Evolutionary conservation across 2,797 vertebrate species (phyloP).

Genomic region (Malurus splendens): DNA sequence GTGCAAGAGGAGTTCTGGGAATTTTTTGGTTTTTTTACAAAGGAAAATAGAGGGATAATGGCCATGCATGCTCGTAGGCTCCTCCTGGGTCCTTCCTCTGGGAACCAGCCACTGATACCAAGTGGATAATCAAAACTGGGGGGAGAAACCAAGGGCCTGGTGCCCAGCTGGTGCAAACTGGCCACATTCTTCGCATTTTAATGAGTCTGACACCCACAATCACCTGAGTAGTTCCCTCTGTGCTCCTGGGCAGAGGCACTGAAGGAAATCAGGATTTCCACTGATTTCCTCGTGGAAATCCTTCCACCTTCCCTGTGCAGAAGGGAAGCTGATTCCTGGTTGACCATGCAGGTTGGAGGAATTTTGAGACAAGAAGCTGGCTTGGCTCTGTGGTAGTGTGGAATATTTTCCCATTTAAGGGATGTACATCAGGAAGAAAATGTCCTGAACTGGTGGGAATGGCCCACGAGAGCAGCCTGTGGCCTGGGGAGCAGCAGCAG

Average conservation of each 20-base stretch:
- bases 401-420: neutral
- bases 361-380: neutral
- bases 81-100: neutral
- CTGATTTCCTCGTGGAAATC: neutral
- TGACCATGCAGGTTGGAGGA: neutral
- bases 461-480: neutral
- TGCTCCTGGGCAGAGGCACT: neutral
- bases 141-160: neutral
- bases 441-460: neutral
- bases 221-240: neutral
- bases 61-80: rapidly evolving
- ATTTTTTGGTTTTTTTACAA: neutral
- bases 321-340: neutral
- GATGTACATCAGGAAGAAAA: neutral
- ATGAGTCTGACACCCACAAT: neutral
- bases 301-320: neutral
- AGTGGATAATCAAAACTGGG: neutral
- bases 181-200: neutral
- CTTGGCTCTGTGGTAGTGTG: neutral
- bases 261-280: neutral
- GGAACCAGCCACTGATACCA: neutral
- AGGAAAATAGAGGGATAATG: neutral
- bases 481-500: neutral
- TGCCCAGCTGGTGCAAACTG: neutral
- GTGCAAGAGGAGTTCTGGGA: neutral